Percentiles rank a stretch among this genome's conserved stretches.
These are phyloP conservation scores for Zaprionus taronus DNA, from an alignment of 1,140 invertebrate genomes.

Conservation along the genomic window DNA sequence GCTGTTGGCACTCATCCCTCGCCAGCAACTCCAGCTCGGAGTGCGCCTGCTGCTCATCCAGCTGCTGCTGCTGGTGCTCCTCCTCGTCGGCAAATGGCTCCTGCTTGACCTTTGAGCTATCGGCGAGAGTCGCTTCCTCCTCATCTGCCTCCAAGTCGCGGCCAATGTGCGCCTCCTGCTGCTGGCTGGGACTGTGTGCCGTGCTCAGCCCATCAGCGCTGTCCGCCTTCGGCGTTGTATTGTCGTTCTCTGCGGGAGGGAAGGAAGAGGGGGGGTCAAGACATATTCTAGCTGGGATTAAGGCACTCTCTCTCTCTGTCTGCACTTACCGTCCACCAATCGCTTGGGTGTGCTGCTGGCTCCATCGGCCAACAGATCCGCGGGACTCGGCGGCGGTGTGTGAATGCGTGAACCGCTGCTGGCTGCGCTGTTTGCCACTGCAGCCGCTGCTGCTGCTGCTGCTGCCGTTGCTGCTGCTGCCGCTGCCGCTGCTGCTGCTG, in stretches of 20 bases:
- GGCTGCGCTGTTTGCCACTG: slow-evolving; percentile 47
- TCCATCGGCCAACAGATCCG: slow-evolving; percentile 88
- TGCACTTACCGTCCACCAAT: slow-evolving; percentile 85
- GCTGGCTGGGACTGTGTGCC: slow-evolving; percentile 35
- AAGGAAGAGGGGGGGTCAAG: not conserved
- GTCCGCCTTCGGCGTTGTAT: slow-evolving; percentile 77
- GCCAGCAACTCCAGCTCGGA: slow-evolving; percentile 47
- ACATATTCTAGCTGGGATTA: too few species aligned
- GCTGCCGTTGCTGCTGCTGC: slow-evolving; percentile 42
- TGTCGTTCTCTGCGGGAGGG: slow-evolving; percentile 74
- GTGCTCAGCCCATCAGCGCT: slow-evolving; percentile 45
- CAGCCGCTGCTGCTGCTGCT: slow-evolving; percentile 72
- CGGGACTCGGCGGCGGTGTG: slow-evolving; percentile 88
- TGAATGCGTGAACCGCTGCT: slow-evolving; percentile 86
- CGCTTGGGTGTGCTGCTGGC: slow-evolving; percentile 90
- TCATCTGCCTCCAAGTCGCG: slow-evolving; percentile 14
- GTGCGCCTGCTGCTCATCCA: slow-evolving; percentile 17
- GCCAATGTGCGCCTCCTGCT: slow-evolving; percentile 18
- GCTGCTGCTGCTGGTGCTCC: slow-evolving; percentile 50
- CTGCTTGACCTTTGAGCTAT: slow-evolving; percentile 87
- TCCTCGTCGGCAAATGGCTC: slow-evolving; percentile 84
- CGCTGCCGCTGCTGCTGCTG: slow-evolving; percentile 74
- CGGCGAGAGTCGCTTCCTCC: slow-evolving; percentile 25
- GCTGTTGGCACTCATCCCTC: slow-evolving; percentile 67
- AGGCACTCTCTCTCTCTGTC: too few species aligned